Evolutionary conservation across 2,797 vertebrate genomes (phyloP).

Genomic region (Siniperca obscura): DNA sequence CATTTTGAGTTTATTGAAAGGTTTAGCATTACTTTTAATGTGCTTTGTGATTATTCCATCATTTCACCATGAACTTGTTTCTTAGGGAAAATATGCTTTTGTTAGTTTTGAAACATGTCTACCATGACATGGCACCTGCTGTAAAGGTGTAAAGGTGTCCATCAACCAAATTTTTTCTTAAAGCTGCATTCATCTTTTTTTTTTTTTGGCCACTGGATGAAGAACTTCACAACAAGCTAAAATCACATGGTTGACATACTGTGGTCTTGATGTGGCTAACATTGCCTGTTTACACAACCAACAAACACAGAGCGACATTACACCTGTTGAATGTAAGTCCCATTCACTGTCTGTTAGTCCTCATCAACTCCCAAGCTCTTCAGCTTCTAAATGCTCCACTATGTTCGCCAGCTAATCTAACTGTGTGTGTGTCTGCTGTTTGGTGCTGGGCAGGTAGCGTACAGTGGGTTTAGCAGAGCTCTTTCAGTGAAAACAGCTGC

Average conservation of each 20-base stretch:
- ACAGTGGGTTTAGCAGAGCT: background rate
- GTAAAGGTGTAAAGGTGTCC: background rate
- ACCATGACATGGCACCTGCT: background rate
- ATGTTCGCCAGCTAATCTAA: background rate
- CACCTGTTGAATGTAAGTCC: background rate
- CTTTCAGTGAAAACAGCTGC: no score
- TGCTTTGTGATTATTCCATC: slow-evolving; percentile 10
- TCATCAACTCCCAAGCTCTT: background rate
- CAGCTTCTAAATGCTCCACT: background rate
- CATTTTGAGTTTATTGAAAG: background rate
- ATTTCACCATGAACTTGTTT: background rate
- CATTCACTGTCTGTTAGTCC: background rate
- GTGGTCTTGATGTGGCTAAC: background rate
- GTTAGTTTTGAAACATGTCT: background rate
- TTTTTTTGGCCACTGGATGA: background rate
- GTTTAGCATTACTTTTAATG: background rate
- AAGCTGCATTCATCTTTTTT: background rate
- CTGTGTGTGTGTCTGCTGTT: background rate
- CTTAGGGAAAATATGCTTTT: background rate
- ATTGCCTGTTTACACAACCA: background rate
- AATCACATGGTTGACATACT: slow-evolving; percentile 5
- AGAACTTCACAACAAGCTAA: background rate
- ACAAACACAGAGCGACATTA: background rate
- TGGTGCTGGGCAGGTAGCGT: background rate
- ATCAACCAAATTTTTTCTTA: background rate